Evolutionary conservation across 2,888 invertebrate species (phyloP).

Genomic region (Watsonalla cultraria): DNA sequence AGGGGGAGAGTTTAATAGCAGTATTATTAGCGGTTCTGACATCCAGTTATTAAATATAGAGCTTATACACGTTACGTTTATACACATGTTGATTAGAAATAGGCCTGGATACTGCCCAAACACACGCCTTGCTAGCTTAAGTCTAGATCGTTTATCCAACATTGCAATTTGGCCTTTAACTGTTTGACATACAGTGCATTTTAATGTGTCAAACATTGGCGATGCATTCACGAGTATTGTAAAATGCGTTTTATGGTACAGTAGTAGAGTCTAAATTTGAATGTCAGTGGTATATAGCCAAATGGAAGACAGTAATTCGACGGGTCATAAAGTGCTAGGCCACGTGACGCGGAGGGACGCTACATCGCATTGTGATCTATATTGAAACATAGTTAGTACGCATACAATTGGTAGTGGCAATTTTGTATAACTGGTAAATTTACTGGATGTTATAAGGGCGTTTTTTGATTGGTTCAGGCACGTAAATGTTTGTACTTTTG

Average conservation of each 20-base stretch:
- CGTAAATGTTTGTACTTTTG: constrained; percentile 3
- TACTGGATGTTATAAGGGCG: background rate
- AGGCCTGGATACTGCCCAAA: background rate
- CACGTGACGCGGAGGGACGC: constrained; percentile 40
- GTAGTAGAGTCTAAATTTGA: background rate
- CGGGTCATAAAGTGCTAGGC: constrained; percentile 9
- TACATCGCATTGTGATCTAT: constrained; percentile 40
- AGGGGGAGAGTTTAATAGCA: background rate
- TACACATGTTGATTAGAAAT: background rate
- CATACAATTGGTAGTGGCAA: constrained; percentile 3
- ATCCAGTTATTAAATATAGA: background rate
- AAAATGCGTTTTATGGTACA: background rate
- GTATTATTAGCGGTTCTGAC: background rate
- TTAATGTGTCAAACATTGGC: background rate
- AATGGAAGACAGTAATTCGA: background rate
- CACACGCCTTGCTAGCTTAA: background rate
- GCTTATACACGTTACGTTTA: background rate
- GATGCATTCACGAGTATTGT: background rate
- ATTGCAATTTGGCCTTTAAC: background rate
- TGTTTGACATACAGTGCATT: background rate
- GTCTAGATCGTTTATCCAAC: background rate
- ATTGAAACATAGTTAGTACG: constrained; percentile 36
- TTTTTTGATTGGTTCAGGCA: background rate
- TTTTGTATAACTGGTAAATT: background rate
- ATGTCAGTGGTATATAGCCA: background rate